phyloP scores from a whole-genome alignment of 2,113 vertebrate genomes.

The Limanda limanda region DNA sequence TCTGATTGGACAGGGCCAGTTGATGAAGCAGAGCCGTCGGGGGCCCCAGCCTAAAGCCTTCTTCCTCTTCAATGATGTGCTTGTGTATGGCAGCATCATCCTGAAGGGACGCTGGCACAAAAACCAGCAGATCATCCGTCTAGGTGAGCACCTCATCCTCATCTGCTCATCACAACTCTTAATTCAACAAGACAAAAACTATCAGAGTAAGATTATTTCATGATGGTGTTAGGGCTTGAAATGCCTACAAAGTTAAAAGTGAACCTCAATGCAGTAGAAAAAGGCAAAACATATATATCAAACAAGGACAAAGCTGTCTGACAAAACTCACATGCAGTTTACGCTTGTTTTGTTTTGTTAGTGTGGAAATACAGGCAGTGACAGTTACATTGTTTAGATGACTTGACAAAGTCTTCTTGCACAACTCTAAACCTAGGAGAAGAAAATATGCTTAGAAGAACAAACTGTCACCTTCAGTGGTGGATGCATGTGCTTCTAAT shows the following conservation, averaged over 20 bases:
- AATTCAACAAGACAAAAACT: too few relatives aligned
- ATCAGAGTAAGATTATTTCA: too few relatives aligned
- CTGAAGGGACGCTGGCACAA: constrained; percentile 87
- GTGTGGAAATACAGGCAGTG: not conserved
- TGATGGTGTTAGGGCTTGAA: too few relatives aligned
- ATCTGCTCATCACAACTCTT: not conserved
- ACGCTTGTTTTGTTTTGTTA: not conserved
- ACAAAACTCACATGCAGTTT: too few relatives aligned
- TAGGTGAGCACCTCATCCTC: constrained; percentile 69
- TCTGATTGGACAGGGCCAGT: constrained; percentile 90
- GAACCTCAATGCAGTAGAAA: not conserved
- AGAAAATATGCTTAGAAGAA: too few relatives aligned
- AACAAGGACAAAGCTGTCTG: not conserved
- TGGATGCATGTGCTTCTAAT: not conserved
- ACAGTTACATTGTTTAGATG: not conserved
- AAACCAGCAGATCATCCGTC: constrained; percentile 87
- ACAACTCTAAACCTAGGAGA: too few relatives aligned
- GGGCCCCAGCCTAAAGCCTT: constrained; percentile 87
- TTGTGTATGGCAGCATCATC: constrained; percentile 92
- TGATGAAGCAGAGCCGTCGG: constrained; percentile 90
- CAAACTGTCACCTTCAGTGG: too few relatives aligned
- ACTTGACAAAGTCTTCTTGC: too few relatives aligned
- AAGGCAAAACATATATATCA: not conserved
- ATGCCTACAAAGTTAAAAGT: not conserved
- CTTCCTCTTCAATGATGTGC: constrained; percentile 93